Evolutionary conservation across 1,140 invertebrate species (phyloP).

Genomic region (Drosophila ficusphila): DNA sequence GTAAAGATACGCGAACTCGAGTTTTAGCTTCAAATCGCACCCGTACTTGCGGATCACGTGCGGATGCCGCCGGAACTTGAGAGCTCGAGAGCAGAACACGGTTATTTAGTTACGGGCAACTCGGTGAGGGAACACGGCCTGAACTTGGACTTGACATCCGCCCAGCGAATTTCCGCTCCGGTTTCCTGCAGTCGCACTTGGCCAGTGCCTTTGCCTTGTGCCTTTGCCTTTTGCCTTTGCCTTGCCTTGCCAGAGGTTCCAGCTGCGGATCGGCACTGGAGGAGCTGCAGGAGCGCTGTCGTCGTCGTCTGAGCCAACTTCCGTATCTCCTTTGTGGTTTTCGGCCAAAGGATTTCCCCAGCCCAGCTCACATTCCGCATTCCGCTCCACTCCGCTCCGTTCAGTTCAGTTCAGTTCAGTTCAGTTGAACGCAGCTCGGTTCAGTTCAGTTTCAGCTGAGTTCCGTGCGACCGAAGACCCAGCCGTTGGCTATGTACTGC

Average conservation of each 20-base stretch:
- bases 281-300: slow-evolving; percentile 58
- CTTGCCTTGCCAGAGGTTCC: slow-evolving; percentile 37
- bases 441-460: slow-evolving; percentile 39
- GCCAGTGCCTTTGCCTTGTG: slow-evolving; percentile 35
- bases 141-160: slow-evolving; percentile 71
- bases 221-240: slow-evolving; percentile 33
- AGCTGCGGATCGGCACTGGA: slow-evolving; percentile 43
- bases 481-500: slow-evolving; percentile 84
- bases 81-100: slow-evolving; percentile 35
- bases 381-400: slow-evolving; percentile 44
- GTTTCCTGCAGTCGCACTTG: slow-evolving; percentile 55
- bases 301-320: slow-evolving; percentile 75
- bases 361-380: slow-evolving; percentile 80
- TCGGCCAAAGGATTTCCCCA: slow-evolving; percentile 78
- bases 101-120: slow-evolving; percentile 51
- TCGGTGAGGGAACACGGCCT: slow-evolving; percentile 41
- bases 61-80: slow-evolving; percentile 60
- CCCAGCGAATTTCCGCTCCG: slow-evolving; percentile 75
- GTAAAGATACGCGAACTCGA: neutral
- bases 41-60: slow-evolving; percentile 21
- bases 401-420: slow-evolving; percentile 43
- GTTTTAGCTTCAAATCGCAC: too few relatives aligned
- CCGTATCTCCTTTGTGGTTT: slow-evolving; percentile 84
- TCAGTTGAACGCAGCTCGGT: slow-evolving; percentile 49
- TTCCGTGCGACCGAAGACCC: slow-evolving; percentile 78